Conservation (phyloP, 2,888 invertebrate genomes). For the Melanostoma scalare region DNA sequence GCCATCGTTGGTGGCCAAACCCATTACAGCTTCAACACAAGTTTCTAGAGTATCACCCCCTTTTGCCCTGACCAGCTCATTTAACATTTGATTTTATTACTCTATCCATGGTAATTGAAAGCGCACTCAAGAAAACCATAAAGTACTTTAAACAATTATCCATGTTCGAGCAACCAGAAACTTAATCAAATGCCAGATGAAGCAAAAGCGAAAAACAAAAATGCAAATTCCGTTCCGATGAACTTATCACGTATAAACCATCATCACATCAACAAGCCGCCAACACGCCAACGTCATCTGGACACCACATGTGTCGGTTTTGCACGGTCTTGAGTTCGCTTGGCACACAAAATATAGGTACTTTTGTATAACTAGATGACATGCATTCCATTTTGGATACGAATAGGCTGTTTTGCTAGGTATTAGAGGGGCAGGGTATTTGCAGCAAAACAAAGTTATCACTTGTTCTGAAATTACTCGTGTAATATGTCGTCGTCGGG, state of each 20-base stretch:
- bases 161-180: conserved; percentile 26
- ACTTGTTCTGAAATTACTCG: conserved; percentile 56
- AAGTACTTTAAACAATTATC: conserved; percentile 60
- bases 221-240: conserved; percentile 67
- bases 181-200: conserved; percentile 32
- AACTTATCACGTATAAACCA: conserved; percentile 69
- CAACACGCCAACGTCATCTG: conserved; percentile 58
- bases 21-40: background rate
- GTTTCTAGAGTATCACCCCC: conserved; percentile 16
- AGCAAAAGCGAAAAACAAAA: conserved; percentile 12
- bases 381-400: conserved; percentile 36
- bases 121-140: conserved; percentile 59
- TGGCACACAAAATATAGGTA: conserved; percentile 35
- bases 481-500: conserved; percentile 35
- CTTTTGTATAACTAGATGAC: conserved; percentile 51
- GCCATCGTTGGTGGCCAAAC: conserved; percentile 24
- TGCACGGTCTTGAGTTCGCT: conserved; percentile 34
- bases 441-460: conserved; percentile 48
- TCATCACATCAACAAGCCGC: conserved; percentile 47
- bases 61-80: conserved; percentile 4
- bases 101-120: conserved; percentile 51
- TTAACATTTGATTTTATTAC: conserved; percentile 65
- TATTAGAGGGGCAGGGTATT: background rate
- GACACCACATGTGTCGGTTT: conserved; percentile 54
- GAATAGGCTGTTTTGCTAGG: conserved; percentile 3